Base-by-base conservation (phyloP, 2,113 vertebrate species). In the Ailurus styani region DNA sequence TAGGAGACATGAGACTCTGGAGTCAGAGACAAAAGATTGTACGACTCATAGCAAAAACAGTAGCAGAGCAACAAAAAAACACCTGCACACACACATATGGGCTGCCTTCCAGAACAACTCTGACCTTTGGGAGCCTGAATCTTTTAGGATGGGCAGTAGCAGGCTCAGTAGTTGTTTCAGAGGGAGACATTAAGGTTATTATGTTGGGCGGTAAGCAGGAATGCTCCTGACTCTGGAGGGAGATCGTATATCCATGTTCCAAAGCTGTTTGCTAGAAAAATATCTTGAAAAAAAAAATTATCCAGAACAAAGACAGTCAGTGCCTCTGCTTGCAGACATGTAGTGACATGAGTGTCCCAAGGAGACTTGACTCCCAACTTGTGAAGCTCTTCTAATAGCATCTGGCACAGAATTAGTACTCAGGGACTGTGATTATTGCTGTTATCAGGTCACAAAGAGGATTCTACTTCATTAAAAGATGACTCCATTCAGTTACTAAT, bases 201-300 rank as follows among this genome's bases (percentile, higher is more conserved):
- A 5, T 6, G 23, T 52, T 34, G n/a, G 50, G 45, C 18, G 27
- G 57, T 11, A 73, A 54, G 18, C 27, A 40, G 3, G 21, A 3
- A 9, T 25, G 17, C 45, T 54, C 31, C 52, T 87, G 66, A 50
- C 40, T 95, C 7, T 20, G 4, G 21, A 70, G 8, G 31, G 11
- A 92, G 27, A 68, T 1, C 21, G 3, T 79, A 3, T 17, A 42
- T 81, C 66, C 68, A 15, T 55, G 45, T 90, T 81, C 15, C 34
- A 66, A 29, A 57, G 15, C 9, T 75, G 12, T 57, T 68, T 54
- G 29, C 21, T 37, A 25, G 27, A 75, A 8, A 95, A 79, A 64
- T 6, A 57, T 42, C 47, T 84, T 27, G 29, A 78, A 90, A 72
- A 88, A 88, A 91, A 89, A 89, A 68, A 42, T 50, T n/a, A 90